phyloP scores from a whole-genome alignment of 2,888 invertebrate genomes.

The Myopa tessellatipennis region DNA sequence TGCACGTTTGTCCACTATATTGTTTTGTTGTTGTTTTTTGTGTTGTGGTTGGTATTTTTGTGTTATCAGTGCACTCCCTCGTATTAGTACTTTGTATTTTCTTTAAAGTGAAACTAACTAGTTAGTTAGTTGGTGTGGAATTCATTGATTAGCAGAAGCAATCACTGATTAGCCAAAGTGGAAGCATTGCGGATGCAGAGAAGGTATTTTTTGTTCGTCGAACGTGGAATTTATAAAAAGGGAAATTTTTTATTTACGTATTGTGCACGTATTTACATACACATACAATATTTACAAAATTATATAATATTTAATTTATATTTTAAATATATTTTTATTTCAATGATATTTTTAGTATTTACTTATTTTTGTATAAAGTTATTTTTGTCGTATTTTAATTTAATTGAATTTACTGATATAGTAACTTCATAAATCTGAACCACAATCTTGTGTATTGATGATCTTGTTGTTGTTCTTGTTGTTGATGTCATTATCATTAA shows the following conservation, averaged over 20 bases:
- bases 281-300: too few species aligned
- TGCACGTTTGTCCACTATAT: neutral
- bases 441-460: neutral
- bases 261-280: too few species aligned
- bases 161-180: constrained; percentile 17
- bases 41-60: neutral
- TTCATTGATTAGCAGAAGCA: constrained; percentile 7
- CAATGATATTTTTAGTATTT: neutral
- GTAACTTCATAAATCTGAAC: neutral
- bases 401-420: neutral
- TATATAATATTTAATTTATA: neutral
- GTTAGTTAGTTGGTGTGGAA: constrained; percentile 22
- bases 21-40: constrained; percentile 12
- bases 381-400: neutral
- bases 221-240: constrained; percentile 2
- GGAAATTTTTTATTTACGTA: neutral
- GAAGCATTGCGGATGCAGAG: neutral
- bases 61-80: constrained; percentile 9
- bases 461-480: neutral
- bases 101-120: constrained; percentile 2
- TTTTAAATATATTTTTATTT: neutral
- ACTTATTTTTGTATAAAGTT: neutral
- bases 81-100: neutral
- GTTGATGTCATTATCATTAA: constrained; percentile 11
- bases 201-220: neutral